Evolutionary conservation across 1,140 invertebrate species (phyloP).

Genomic region (Drosophila sulfurigaster): DNA sequence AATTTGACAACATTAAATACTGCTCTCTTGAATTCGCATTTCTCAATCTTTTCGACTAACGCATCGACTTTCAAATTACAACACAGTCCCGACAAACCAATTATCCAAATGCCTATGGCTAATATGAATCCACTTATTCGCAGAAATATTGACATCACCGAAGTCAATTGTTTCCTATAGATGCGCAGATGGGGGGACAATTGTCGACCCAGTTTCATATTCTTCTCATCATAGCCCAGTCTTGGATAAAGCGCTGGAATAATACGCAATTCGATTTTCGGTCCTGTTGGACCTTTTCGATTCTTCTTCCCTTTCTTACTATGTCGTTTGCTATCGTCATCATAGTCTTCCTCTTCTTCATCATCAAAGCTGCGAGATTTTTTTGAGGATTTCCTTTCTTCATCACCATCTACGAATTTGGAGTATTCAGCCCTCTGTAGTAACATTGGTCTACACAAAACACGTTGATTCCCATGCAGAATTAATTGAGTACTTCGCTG

Average conservation of each 20-base stretch:
- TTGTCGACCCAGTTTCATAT: conserved; percentile 89
- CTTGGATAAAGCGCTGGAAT: conserved; percentile 14
- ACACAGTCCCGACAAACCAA: conserved; percentile 86
- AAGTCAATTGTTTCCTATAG: conserved; percentile 91
- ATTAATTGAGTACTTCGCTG: conserved; percentile 1
- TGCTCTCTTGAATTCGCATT: conserved; percentile 84
- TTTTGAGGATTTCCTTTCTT: not conserved
- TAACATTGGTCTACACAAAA: not conserved
- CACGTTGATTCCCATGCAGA: not conserved
- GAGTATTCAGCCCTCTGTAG: not conserved
- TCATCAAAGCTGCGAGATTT: not conserved
- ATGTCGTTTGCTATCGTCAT: not conserved
- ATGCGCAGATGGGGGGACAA: conserved; percentile 94
- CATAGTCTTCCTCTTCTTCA: not conserved
- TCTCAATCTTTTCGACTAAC: conserved; percentile 85
- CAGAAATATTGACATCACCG: conserved; percentile 92
- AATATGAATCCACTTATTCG: conserved; percentile 89
- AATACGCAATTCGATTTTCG: conserved; percentile 40
- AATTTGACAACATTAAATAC: conserved; percentile 85
- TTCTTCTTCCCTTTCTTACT: not conserved
- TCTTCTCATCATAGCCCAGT: conserved; percentile 88
- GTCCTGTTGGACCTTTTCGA: not conserved
- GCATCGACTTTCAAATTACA: conserved; percentile 85
- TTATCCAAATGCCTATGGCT: conserved; percentile 85
- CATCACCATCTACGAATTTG: not conserved